phyloP scores from a whole-genome alignment of 1,140 invertebrate genomes.

The Pogonomyrmex barbatus region DNA sequence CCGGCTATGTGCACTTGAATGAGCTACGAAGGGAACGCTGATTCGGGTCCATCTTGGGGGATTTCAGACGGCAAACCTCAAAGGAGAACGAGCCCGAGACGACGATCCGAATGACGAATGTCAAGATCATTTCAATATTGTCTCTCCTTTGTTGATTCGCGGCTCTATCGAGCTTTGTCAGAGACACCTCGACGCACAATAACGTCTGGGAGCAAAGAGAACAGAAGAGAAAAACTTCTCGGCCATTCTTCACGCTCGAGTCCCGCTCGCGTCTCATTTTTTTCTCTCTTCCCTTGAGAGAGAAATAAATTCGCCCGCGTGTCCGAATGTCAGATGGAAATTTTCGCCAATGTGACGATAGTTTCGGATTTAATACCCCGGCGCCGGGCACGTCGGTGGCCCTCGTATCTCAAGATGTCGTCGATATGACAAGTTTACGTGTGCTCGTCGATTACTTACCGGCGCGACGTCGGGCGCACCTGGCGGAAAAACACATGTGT shows the following conservation, averaged over 20 bases:
- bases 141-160: constrained; percentile 27
- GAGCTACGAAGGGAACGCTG: neutral
- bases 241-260: neutral
- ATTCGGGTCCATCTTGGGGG: neutral
- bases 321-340: constrained; percentile 47
- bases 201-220: neutral
- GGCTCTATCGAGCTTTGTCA: neutral
- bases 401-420: constrained; percentile 60
- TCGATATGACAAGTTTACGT: constrained; percentile 23
- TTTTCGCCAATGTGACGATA: constrained; percentile 44
- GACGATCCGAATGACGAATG: constrained; percentile 15
- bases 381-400: constrained; percentile 33
- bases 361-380: constrained; percentile 60
- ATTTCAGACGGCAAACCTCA: neutral
- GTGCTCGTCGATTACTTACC: constrained; percentile 44
- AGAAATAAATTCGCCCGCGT: constrained; percentile 46
- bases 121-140: neutral
- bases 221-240: constrained; percentile 4
- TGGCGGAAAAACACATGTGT: neutral
- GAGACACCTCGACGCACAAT: constrained; percentile 22
- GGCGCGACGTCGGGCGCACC: constrained; percentile 16
- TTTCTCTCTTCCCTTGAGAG: neutral
- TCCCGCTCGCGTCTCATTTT: neutral
- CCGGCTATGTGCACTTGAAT: constrained; percentile 28
- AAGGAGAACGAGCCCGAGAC: neutral